These are phyloP conservation scores for Metaphire vulgaris DNA, from an alignment of 1,140 invertebrate genomes.

Conservation along the genomic window DNA sequence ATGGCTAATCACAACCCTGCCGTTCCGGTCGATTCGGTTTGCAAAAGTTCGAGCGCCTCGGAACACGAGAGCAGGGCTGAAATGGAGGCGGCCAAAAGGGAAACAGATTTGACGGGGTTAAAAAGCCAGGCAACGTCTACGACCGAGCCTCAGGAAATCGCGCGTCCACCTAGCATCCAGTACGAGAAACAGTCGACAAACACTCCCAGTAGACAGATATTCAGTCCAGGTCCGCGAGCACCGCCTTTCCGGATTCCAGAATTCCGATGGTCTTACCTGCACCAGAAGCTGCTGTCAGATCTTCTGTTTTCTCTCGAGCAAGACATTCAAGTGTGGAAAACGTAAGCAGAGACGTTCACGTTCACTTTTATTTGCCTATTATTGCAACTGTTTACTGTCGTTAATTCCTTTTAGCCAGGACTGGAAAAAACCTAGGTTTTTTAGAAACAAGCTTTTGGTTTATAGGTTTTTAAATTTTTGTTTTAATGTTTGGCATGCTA, in stretches of 20 bases:
- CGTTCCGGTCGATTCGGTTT: no score
- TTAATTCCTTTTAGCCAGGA: no score
- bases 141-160: background rate
- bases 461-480: no score
- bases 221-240: slow-evolving; percentile 86
- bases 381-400: no score
- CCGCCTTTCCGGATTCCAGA: slow-evolving; percentile 98
- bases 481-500: no score
- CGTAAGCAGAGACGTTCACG: slow-evolving; percentile 32
- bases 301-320: slow-evolving; percentile 94
- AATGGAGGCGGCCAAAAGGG: slow-evolving; percentile 2
- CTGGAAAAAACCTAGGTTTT: no score
- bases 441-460: no score
- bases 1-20: no score
- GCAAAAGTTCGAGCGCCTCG: no score
- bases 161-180: background rate
- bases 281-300: slow-evolving; percentile 91
- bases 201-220: slow-evolving; percentile 65
- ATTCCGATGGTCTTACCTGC: slow-evolving; percentile 98
- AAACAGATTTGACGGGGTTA: slow-evolving; percentile 13
- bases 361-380: no score
- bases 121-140: background rate
- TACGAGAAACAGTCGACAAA: background rate
- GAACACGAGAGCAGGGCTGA: slow-evolving; percentile 15
- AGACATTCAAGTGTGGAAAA: slow-evolving; percentile 87